These are phyloP conservation scores for Premnoplex brunnescens DNA, from an alignment of 2,797 vertebrate species.

Conservation along the genomic window DNA sequence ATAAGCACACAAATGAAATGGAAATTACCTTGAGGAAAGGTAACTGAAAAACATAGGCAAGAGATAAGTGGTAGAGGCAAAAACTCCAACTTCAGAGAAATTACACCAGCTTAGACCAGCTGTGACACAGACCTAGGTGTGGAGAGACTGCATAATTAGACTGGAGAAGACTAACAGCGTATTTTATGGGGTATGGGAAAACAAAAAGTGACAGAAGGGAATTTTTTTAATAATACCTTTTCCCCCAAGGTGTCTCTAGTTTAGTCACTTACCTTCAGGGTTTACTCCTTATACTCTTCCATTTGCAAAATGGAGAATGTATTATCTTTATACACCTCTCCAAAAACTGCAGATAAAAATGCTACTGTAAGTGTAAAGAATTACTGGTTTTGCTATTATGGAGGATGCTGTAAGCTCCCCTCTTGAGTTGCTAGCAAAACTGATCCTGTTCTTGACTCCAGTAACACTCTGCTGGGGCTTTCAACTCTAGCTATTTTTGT, in stretches of 20 bases:
- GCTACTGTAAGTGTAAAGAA: background rate
- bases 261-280: background rate
- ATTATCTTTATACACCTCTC: background rate
- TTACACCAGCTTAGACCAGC: background rate
- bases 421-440: background rate
- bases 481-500: background rate
- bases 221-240: background rate
- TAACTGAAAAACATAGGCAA: background rate
- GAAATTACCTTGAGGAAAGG: slow-evolving; percentile 38
- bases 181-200: background rate
- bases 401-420: background rate
- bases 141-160: background rate
- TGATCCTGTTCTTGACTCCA: background rate
- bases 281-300: background rate
- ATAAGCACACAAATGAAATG: slow-evolving; percentile 39
- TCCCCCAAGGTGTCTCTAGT: background rate
- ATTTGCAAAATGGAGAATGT: background rate
- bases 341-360: background rate
- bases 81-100: background rate
- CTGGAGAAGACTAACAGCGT: background rate
- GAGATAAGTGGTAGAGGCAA: background rate
- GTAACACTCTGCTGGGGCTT: background rate
- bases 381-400: background rate
- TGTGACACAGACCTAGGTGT: background rate
- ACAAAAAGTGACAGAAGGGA: background rate